Conservation (phyloP, 92 coral and sea anemone genomes). For the Paramuricea clavata region DNA sequence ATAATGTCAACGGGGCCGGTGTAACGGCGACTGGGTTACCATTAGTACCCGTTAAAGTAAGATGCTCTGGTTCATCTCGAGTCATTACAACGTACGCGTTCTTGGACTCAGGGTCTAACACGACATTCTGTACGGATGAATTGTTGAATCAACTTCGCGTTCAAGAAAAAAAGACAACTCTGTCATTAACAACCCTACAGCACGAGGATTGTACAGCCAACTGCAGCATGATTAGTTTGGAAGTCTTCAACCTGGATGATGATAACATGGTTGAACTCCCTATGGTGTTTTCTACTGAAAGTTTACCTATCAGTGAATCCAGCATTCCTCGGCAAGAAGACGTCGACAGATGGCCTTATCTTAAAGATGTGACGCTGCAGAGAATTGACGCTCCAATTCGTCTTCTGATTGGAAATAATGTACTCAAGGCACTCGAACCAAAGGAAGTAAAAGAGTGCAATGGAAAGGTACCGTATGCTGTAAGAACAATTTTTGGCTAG, state of each 20-base stretch:
- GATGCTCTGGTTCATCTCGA: conserved; percentile 9
- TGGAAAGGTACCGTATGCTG: conserved; percentile 7
- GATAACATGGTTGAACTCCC: conserved; percentile 52
- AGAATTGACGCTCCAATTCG: no score
- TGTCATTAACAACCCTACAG: conserved; percentile 19
- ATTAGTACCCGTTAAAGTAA: conserved; percentile 63
- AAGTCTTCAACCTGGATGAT: conserved; percentile 63
- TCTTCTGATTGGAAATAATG: conserved; percentile 68
- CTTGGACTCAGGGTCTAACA: conserved; percentile 11
- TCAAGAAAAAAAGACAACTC: conserved; percentile 32
- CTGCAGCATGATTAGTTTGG: conserved; percentile 4
- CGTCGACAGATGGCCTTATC: conserved; percentile 75
- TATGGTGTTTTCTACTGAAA: conserved; percentile 33
- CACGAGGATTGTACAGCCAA: background rate
- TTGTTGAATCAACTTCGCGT: conserved; percentile 47
- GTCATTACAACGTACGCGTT: conserved; percentile 55
- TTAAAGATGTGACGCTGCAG: conserved; percentile 52
- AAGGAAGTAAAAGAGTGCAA: background rate
- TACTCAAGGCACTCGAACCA: conserved; percentile 54
- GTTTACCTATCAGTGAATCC: background rate
- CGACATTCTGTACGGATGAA: conserved; percentile 55
- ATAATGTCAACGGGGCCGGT: conserved; percentile 25
- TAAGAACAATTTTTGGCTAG: conserved; percentile 1
- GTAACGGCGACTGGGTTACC: conserved; percentile 51
- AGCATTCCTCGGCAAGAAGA: conserved; percentile 70